A percentile compares a stretch with the other conserved stretches of the same genome.
Conservation (phyloP, 2,888 invertebrate species). For the Dromius quadrimaculatus region DNA sequence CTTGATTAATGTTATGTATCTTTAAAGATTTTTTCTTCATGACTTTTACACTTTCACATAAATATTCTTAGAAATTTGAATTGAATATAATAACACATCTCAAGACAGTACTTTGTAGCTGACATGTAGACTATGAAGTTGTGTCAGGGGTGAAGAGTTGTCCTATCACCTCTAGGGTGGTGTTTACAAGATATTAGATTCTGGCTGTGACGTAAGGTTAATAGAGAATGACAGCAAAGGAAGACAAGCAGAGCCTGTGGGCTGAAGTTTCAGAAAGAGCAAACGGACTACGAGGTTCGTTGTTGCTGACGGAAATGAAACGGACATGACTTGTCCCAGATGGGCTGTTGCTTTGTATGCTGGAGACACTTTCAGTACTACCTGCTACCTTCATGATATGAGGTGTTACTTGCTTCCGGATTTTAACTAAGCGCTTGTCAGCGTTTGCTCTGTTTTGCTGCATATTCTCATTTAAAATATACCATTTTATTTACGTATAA, state of each 20-base stretch:
- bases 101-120: constrained; percentile 28
- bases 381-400: constrained; percentile 1
- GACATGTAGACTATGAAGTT: constrained; percentile 10
- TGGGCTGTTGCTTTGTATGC: constrained; percentile 5
- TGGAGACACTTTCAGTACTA: neutral
- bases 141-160: neutral
- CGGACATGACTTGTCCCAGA: constrained; percentile 19
- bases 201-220: constrained; percentile 42
- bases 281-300: neutral
- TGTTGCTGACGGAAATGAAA: constrained; percentile 15
- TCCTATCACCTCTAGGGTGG: constrained; percentile 29
- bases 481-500: constrained; percentile 6
- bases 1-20: constrained; percentile 4
- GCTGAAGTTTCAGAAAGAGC: constrained; percentile 11
- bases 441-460: neutral
- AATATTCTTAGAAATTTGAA: constrained; percentile 13
- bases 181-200: constrained; percentile 45
- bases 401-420: constrained; percentile 9
- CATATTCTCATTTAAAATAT: neutral
- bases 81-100: too few relatives aligned
- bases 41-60: too few relatives aligned
- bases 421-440: constrained; percentile 3
- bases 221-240: constrained; percentile 26
- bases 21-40: neutral
- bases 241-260: neutral